Evolutionary conservation across 2,113 vertebrate genomes (phyloP).

Genomic region (Perognathus longimembris): DNA sequence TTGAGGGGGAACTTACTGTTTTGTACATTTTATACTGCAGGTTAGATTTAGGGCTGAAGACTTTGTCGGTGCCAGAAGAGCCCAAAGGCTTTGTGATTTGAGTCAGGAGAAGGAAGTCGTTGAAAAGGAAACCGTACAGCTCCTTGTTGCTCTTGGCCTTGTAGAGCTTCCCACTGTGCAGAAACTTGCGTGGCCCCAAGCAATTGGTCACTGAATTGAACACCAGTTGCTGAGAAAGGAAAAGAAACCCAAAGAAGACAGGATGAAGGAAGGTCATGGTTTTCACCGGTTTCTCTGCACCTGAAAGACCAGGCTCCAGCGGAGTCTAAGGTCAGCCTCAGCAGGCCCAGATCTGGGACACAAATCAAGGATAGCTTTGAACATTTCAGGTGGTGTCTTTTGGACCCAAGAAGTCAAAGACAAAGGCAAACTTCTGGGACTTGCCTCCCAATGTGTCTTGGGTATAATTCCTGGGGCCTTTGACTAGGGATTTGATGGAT

Average conservation of each 20-base stretch:
- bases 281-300: not conserved
- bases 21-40: constrained; percentile 99
- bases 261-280: not conserved
- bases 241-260: constrained; percentile 77
- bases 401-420: not conserved
- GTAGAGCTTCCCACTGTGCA: constrained; percentile 98
- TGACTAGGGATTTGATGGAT: not conserved
- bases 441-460: not conserved
- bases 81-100: constrained; percentile 97
- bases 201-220: constrained; percentile 99
- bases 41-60: constrained; percentile 98
- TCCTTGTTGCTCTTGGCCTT: constrained; percentile 99
- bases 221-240: constrained; percentile 95
- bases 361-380: not conserved
- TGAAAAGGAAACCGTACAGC: constrained; percentile 98
- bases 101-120: constrained; percentile 99
- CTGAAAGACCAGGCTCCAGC: not conserved
- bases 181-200: constrained; percentile 98
- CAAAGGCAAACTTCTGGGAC: not conserved
- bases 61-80: constrained; percentile 94
- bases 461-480: not conserved
- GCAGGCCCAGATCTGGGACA: not conserved
- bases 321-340: not conserved
- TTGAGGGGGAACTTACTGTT: constrained; percentile 90
- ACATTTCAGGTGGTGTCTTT: not conserved